phyloP scores from a whole-genome alignment of 2,888 invertebrate species.

The Taphrorychus bicolor region DNA sequence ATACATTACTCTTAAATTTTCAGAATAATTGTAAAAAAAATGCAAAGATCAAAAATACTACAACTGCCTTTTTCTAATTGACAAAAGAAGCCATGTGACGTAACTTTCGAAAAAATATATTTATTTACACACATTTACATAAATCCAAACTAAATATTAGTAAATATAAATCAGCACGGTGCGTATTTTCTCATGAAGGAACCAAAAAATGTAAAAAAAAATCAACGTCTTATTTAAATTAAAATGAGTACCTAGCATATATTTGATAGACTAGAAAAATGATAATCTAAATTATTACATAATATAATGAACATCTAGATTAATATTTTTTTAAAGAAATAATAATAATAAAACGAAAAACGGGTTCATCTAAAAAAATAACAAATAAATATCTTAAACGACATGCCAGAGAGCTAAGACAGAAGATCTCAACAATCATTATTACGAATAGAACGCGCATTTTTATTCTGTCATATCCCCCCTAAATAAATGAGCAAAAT shows the following conservation, averaged over 20 bases:
- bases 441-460: neutral
- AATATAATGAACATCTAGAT: conserved; percentile 48
- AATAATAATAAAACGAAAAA: conserved; percentile 46
- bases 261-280: conserved; percentile 54
- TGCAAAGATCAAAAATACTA: too few relatives aligned
- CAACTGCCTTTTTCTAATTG: too few relatives aligned
- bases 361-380: conserved; percentile 41
- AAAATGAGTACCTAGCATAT: conserved; percentile 49
- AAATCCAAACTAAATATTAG: conserved; percentile 47
- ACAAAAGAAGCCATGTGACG: too few relatives aligned
- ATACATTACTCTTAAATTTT: too few relatives aligned
- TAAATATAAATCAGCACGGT: conserved; percentile 40
- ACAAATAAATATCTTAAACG: conserved; percentile 53
- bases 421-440: neutral
- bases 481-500: conserved; percentile 49
- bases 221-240: conserved; percentile 48
- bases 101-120: conserved; percentile 55
- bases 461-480: conserved; percentile 11
- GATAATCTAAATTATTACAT: conserved; percentile 52
- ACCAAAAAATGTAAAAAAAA: conserved; percentile 50
- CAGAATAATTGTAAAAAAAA: too few relatives aligned
- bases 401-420: conserved; percentile 39
- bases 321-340: conserved; percentile 40
- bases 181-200: conserved; percentile 36
- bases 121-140: conserved; percentile 56